Evolutionary conservation across 2,113 vertebrate genomes (phyloP).

Genomic region (Lophotis ruficrista): DNA sequence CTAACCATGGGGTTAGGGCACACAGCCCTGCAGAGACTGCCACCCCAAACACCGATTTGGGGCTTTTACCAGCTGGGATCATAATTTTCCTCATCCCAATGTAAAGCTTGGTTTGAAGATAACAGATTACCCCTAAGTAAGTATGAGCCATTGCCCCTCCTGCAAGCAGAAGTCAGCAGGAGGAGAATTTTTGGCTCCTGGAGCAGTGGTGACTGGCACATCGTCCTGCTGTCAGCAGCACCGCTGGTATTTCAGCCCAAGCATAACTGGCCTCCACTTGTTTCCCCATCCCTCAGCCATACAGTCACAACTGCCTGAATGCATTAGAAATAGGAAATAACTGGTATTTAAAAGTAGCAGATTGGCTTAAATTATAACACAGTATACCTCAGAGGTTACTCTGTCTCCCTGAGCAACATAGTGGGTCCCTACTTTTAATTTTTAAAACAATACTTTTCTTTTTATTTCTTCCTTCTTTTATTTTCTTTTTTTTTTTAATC

Average conservation of each 20-base stretch:
- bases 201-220: accelerated
- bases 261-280: neutral
- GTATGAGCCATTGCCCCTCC: neutral
- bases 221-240: neutral
- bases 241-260: neutral
- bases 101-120: neutral
- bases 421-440: neutral
- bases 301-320: neutral
- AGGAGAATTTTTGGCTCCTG: neutral
- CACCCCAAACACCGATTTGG: neutral
- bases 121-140: neutral
- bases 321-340: neutral
- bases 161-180: neutral
- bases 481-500: neutral
- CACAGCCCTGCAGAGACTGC: neutral
- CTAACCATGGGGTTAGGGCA: neutral
- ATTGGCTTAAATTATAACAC: neutral
- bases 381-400: neutral
- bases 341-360: neutral
- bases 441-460: neutral
- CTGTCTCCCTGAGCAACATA: neutral
- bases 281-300: neutral
- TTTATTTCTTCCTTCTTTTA: neutral
- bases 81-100: neutral
- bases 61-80: neutral